A percentile compares a stretch with the other conserved stretches of the same genome.
phyloP scores from a whole-genome alignment of 2,797 vertebrate genomes.

The Telmatherina bonti region DNA sequence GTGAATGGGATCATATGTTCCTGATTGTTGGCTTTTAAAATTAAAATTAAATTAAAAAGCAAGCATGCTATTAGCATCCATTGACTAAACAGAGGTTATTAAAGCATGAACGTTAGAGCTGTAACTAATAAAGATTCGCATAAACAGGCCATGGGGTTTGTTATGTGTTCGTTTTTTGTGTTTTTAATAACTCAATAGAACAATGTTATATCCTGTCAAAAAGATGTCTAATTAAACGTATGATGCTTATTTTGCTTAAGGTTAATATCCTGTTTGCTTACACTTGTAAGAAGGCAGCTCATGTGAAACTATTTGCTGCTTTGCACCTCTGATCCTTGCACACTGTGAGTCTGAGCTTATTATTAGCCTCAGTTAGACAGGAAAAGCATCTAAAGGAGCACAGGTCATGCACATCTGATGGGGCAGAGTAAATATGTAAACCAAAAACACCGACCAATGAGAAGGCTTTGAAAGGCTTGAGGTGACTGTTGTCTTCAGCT shows the following conservation, averaged over 20 bases:
- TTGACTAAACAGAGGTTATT: slow-evolving; percentile 2
- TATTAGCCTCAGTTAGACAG: slow-evolving; percentile 66
- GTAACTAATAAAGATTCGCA: slow-evolving; percentile 1
- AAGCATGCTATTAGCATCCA: slow-evolving; percentile 24
- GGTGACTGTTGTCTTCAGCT: slow-evolving; percentile 57
- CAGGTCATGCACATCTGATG: slow-evolving; percentile 69
- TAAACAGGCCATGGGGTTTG: slow-evolving; percentile 4
- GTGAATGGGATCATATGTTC: slow-evolving; percentile 66
- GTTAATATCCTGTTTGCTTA: slow-evolving; percentile 9
- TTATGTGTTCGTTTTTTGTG: not conserved
- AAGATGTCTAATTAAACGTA: not conserved
- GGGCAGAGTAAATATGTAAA: slow-evolving; percentile 78
- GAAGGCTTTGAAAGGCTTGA: slow-evolving; percentile 35
- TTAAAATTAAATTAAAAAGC: slow-evolving; percentile 34
- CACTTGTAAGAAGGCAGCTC: slow-evolving; percentile 4
- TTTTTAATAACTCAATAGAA: slow-evolving; percentile 25
- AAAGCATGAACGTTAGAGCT: slow-evolving; percentile 26
- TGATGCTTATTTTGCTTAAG: slow-evolving; percentile 8
- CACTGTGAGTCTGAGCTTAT: slow-evolving; percentile 62
- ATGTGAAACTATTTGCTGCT: slow-evolving; percentile 32
- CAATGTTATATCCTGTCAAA: not conserved
- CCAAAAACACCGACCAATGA: slow-evolving; percentile 73
- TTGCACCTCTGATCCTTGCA: slow-evolving; percentile 37
- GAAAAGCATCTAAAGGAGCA: slow-evolving; percentile 39
- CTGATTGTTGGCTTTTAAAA: slow-evolving; percentile 61